Conservation (phyloP, 1,140 invertebrate species). For the Aphaenogaster floridana region DNA sequence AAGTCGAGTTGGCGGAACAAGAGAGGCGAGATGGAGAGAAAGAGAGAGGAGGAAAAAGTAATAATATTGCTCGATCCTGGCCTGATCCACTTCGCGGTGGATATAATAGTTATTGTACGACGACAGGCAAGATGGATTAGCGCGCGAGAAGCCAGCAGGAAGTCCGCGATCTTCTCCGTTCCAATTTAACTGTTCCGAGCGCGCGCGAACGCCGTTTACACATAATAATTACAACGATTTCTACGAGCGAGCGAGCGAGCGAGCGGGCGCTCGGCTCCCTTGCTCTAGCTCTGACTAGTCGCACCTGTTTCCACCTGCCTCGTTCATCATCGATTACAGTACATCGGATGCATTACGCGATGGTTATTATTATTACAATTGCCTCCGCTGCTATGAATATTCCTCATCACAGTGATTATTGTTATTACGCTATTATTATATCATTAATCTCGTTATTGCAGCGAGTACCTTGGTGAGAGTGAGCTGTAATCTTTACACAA, state of each 20-base stretch:
- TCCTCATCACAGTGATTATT: constrained; percentile 29
- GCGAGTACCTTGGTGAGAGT: not conserved
- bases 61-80: constrained; percentile 58
- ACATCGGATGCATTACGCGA: constrained; percentile 51
- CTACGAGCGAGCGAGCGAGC: constrained; percentile 55
- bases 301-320: constrained; percentile 55
- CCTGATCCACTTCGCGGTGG: constrained; percentile 54
- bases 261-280: not conserved
- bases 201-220: constrained; percentile 71
- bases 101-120: constrained; percentile 64
- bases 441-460: constrained; percentile 37
- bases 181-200: constrained; percentile 78
- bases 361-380: constrained; percentile 54
- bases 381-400: constrained; percentile 44
- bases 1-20: not conserved
- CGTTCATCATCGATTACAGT: constrained; percentile 59
- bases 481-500: not conserved
- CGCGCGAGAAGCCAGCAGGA: constrained; percentile 71
- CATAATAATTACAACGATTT: constrained; percentile 79
- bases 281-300: constrained; percentile 36
- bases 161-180: constrained; percentile 76
- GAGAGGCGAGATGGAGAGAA: not conserved
- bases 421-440: constrained; percentile 24
- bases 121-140: constrained; percentile 63
- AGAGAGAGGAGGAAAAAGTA: constrained; percentile 42